Evolutionary conservation across 2,797 vertebrate species (phyloP), one percentile per base, ranked within the genome.

Genomic region (Xenentodon cancila): DNA sequence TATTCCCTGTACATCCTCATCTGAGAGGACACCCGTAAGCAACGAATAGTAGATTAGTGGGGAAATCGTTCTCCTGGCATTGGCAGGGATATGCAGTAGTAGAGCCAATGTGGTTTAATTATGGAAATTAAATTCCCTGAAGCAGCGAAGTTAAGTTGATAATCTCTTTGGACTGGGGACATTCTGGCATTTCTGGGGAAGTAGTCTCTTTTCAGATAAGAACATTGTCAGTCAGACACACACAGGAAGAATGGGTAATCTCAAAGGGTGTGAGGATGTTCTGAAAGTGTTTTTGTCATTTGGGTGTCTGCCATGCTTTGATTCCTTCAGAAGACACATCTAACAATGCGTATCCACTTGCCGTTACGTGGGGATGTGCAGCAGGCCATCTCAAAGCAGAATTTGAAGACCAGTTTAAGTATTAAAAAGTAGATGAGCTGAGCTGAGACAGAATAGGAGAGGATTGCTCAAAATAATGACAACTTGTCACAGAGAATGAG

Each of bases 101-200:
- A 30, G 67, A 75, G 87, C 87, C 87, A 87, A 81, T 70, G 40
- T 80, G 75, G 81, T 90, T 92, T 92, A 90, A 92, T 93, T 92
- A 93, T 91, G 91, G 85, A 92, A 92, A 93, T 92, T 64, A 92
- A 79, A 90, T 85, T 92, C 84, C 82, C 88, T 83, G 82, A 89
- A 88, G 87, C 86, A 83, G 86, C 87, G 89, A 91, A 93, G 85
- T 93, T 89, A 89, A 87, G 89, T 84, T 90, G 82, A 92, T 92
- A 92, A 93, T 93, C 86, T 91, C 80, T 88, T 84, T 85, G 80
- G 88, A 91, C 83, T 80, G 78, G 82, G 83, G 80, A 90, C 85
- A 87, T 92, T 80, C 75, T 68, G 76, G 80, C 75, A 81, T 85
- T 89, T 87, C 70, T 82, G 79, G 59, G 66, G 77, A 80, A 76